Conservation (phyloP, 2,888 invertebrate species). For the Scaptomyza reducta region DNA sequence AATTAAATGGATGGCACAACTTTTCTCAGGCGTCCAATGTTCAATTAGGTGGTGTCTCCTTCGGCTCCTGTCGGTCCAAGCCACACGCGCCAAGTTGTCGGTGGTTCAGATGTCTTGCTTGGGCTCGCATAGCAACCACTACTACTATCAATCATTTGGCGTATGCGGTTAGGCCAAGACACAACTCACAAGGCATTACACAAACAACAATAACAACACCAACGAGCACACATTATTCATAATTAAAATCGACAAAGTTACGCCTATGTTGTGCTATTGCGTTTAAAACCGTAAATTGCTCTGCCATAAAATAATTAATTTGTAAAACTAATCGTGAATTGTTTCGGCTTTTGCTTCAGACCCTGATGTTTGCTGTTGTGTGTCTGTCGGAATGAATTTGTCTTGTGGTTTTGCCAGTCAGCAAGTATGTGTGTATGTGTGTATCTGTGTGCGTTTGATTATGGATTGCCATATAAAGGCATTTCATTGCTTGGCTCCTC, state of each 20-base stretch:
- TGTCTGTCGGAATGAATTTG: slow-evolving; percentile 41
- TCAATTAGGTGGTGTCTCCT: slow-evolving; percentile 32
- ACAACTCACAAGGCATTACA: neutral
- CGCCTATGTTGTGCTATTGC: neutral
- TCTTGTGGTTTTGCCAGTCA: slow-evolving; percentile 29
- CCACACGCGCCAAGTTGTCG: neutral
- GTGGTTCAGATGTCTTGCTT: slow-evolving; percentile 13
- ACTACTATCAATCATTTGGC: slow-evolving; percentile 72
- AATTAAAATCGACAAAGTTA: slow-evolving; percentile 70
- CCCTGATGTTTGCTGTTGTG: slow-evolving; percentile 13
- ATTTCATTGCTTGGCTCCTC: slow-evolving; percentile 46
- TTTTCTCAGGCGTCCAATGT: slow-evolving; percentile 20
- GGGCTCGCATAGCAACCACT: slow-evolving; percentile 20
- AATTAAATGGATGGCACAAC: slow-evolving; percentile 43
- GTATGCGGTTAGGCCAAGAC: slow-evolving; percentile 41
- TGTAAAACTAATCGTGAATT: slow-evolving; percentile 38
- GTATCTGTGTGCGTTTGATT: slow-evolving; percentile 17
- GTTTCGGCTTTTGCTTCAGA: neutral
- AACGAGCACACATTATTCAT: slow-evolving; percentile 58
- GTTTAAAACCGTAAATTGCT: slow-evolving; percentile 28
- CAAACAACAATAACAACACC: neutral
- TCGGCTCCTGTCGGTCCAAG: neutral
- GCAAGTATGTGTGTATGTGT: slow-evolving; percentile 7
- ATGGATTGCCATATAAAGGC: slow-evolving; percentile 39
- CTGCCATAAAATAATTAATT: slow-evolving; percentile 62